phyloP scores from a whole-genome alignment of 2,888 invertebrate genomes.

The Meteorus colon region DNA sequence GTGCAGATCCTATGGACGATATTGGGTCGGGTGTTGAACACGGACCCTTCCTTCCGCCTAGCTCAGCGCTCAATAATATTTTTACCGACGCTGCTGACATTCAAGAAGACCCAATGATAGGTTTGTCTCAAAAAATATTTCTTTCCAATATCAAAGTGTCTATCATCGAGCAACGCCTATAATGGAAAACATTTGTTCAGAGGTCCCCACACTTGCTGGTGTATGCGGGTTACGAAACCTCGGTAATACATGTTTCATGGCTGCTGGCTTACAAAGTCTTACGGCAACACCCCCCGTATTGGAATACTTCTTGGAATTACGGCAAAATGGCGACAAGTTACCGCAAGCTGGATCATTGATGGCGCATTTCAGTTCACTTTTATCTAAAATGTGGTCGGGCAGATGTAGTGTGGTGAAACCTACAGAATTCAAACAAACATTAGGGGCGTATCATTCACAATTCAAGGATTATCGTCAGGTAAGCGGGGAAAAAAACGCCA shows the following conservation, averaged over 20 bases:
- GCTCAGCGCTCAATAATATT: slow-evolving; percentile 66
- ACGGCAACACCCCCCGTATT: slow-evolving; percentile 76
- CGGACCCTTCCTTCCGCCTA: slow-evolving; percentile 69
- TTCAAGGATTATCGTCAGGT: slow-evolving; percentile 80
- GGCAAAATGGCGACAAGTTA: slow-evolving; percentile 65
- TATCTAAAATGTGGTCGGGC: slow-evolving; percentile 78
- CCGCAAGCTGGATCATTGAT: slow-evolving; percentile 72
- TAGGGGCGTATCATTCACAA: slow-evolving; percentile 77
- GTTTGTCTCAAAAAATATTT: slow-evolving; percentile 53
- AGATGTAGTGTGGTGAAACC: slow-evolving; percentile 75
- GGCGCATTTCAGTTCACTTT: slow-evolving; percentile 75
- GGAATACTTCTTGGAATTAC: slow-evolving; percentile 74
- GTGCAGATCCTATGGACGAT: slow-evolving; percentile 62
- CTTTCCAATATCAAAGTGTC: slow-evolving; percentile 11
- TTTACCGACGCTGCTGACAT: slow-evolving; percentile 68
- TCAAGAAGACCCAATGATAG: slow-evolving; percentile 68
- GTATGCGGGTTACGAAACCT: slow-evolving; percentile 77
- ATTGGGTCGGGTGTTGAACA: slow-evolving; percentile 62
- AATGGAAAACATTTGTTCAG: slow-evolving; percentile 48
- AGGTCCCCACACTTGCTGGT: slow-evolving; percentile 70
- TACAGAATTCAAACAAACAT: slow-evolving; percentile 76
- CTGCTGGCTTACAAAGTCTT: slow-evolving; percentile 76
- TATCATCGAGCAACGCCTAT: neutral
- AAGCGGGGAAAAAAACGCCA: slow-evolving; percentile 32
- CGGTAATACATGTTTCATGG: slow-evolving; percentile 78